phyloP scores from a whole-genome alignment of 2,888 invertebrate genomes.

The Leucania comma region DNA sequence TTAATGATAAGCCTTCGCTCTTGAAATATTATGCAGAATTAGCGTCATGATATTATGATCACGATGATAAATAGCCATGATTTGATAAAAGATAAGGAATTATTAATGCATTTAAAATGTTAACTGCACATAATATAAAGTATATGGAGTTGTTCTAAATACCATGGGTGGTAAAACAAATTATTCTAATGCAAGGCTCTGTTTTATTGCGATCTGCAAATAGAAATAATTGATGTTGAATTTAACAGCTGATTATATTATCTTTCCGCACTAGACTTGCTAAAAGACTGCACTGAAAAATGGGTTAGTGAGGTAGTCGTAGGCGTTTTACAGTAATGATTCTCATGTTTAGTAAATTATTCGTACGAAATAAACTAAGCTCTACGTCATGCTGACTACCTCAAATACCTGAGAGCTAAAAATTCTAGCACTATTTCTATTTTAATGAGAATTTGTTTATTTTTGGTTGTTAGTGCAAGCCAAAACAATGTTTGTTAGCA shows the following conservation, averaged over 20 bases:
- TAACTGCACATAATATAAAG: slow-evolving; percentile 16
- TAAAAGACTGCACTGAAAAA: slow-evolving; percentile 51
- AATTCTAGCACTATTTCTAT: slow-evolving; percentile 51
- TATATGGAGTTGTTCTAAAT: slow-evolving; percentile 22
- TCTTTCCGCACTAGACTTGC: slow-evolving; percentile 34
- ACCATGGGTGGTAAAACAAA: slow-evolving; percentile 13
- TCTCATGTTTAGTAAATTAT: slow-evolving; percentile 51
- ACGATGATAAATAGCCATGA: slow-evolving; percentile 17
- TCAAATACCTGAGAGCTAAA: slow-evolving; percentile 41
- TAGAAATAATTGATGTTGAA: slow-evolving; percentile 50
- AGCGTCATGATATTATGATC: slow-evolving; percentile 17
- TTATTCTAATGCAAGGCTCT: slow-evolving; percentile 24
- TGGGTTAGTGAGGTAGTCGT: slow-evolving; percentile 47
- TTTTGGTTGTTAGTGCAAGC: slow-evolving; percentile 38
- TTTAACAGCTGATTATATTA: slow-evolving; percentile 49
- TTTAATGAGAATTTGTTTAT: slow-evolving; percentile 53
- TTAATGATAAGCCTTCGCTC: slow-evolving; percentile 28
- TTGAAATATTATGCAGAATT: slow-evolving; percentile 26
- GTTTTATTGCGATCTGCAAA: slow-evolving; percentile 41
- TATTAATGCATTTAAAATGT: slow-evolving; percentile 32
- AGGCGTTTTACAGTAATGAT: slow-evolving; percentile 44
- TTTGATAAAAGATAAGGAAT: slow-evolving; percentile 31
- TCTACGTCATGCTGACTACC: slow-evolving; percentile 52
- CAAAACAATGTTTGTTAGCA: slow-evolving; percentile 51
- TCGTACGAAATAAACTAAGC: slow-evolving; percentile 53